A percentile compares a stretch with the other conserved stretches of the same genome.
phyloP scores from a whole-genome alignment of 2,113 vertebrate genomes.

The Paedocypris sp. region DNA sequence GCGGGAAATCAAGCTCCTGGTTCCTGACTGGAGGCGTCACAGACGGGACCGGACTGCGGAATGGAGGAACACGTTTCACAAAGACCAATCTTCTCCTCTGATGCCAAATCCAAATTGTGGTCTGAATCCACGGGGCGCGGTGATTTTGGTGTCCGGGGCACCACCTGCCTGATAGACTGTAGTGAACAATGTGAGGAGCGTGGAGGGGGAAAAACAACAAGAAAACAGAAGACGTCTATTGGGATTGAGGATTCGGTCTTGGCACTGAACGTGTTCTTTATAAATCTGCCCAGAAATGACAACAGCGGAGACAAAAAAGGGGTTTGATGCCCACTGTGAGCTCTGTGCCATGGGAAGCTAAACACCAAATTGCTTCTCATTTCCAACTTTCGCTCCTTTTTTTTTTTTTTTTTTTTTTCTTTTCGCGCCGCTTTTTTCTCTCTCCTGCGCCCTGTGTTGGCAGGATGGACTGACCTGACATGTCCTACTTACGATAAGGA shows the following conservation, averaged over 20 bases:
- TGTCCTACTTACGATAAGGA: neutral
- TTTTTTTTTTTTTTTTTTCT: too few relatives aligned
- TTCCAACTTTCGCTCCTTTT: neutral
- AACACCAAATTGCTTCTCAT: neutral
- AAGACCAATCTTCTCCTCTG: neutral
- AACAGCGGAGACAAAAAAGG: neutral
- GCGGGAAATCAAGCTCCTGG: neutral
- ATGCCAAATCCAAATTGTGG: constrained; percentile 1
- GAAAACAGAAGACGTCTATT: constrained; percentile 9
- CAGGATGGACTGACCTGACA: neutral
- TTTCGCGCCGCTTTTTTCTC: too few relatives aligned
- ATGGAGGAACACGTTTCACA: neutral
- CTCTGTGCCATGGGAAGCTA: neutral
- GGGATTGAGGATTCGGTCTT: neutral
- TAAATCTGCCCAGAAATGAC: neutral
- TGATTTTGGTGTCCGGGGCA: constrained; percentile 10
- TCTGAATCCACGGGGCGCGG: neutral
- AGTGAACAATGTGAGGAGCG: constrained; percentile 8
- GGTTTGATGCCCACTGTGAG: neutral
- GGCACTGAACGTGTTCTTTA: neutral
- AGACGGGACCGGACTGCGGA: neutral
- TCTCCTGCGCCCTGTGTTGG: too few relatives aligned
- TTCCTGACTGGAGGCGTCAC: neutral
- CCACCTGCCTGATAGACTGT: constrained; percentile 14
- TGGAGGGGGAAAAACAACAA: constrained; percentile 12